Conservation (phyloP, 2,888 invertebrate genomes). For the Erannis defoliaria region DNA sequence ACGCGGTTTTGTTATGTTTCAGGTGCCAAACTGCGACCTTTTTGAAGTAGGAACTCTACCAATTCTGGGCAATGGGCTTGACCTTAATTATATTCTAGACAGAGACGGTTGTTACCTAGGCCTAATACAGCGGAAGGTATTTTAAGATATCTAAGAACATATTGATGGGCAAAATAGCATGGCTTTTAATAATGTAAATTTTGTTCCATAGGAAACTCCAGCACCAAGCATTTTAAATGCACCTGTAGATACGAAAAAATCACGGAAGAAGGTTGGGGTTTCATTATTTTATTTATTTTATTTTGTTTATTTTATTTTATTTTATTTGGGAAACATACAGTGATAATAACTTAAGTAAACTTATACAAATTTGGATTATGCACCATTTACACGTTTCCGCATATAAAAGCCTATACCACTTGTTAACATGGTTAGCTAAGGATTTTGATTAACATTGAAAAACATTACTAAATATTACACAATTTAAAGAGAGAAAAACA, state of each 20-base stretch:
- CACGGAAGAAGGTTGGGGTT: conserved; percentile 18
- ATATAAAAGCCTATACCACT: no score
- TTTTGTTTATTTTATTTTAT: background rate
- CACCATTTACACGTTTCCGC: no score
- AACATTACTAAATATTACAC: no score
- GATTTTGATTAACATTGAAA: no score
- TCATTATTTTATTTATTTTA: background rate
- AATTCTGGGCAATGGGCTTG: conserved; percentile 76
- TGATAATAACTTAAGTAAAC: no score
- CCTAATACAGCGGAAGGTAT: conserved; percentile 89
- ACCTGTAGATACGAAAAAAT: conserved; percentile 8
- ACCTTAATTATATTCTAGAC: conserved; percentile 79
- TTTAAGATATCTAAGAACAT: background rate
- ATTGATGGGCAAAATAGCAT: conserved; percentile 1
- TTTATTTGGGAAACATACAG: background rate
- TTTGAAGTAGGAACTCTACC: conserved; percentile 89
- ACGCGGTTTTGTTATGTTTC: conserved; percentile 38
- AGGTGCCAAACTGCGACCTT: conserved; percentile 90
- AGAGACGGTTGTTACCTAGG: conserved; percentile 89
- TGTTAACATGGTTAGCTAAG: no score
- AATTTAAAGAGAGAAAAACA: no score
- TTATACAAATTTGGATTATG: no score
- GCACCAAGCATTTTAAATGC: background rate
- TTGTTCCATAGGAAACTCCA: conserved; percentile 17
- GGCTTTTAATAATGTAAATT: conserved; percentile 8